Base-by-base conservation (phyloP, 1,140 invertebrate species). In the Schlechtendalia chinensis region DNA sequence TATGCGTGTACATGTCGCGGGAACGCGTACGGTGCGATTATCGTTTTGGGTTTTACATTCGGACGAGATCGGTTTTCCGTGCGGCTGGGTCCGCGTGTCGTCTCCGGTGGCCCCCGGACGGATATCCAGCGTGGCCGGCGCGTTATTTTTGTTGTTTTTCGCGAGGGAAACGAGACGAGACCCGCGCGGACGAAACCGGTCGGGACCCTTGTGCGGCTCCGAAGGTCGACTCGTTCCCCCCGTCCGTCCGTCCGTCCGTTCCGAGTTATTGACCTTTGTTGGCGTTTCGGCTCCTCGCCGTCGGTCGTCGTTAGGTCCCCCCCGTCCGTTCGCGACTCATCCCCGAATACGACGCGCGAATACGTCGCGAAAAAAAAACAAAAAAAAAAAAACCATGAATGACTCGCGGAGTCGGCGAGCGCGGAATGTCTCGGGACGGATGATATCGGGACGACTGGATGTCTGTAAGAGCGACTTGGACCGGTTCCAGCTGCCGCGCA, bases 401-500 rank as follows among this genome's bases (percentile, higher is more conserved):
- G n/a, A 4, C 32, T 39, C 32, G 32, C 32, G 32, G 4, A 50
- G 5, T 12, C 16, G 2, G 10, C 16, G 32, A n/a, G 45, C n/a
- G 56, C 24, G 74, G 56, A 77, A 58, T 77, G 74, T 77, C n/a
- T n/a, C 56, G 22, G 56, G 47, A 63, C 75, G 75, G 75, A 79
- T 47, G 75, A 79, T 47, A 63, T 79, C 39, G 75, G 32, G 75
- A 79, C 75, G 75, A 79, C 75, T 79, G 12, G 24, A 63, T 27
- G 75, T 79, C 75, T 79, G 75, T 79, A 79, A 79, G 63, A 77
- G 39, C 58, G 12, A 79, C 75, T 79, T 79, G 75, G 75, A 79
- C 39, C 58, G 24, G 75, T 61, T 79, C 75, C 75, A 79, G 24
- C 39, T 67, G n/a, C n/a, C n/a, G n/a, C 10, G 12, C 16, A 54